Percentiles rank a stretch among this genome's conserved stretches.
phyloP scores from a whole-genome alignment of 2,888 invertebrate genomes.

The Sipha maydis region DNA sequence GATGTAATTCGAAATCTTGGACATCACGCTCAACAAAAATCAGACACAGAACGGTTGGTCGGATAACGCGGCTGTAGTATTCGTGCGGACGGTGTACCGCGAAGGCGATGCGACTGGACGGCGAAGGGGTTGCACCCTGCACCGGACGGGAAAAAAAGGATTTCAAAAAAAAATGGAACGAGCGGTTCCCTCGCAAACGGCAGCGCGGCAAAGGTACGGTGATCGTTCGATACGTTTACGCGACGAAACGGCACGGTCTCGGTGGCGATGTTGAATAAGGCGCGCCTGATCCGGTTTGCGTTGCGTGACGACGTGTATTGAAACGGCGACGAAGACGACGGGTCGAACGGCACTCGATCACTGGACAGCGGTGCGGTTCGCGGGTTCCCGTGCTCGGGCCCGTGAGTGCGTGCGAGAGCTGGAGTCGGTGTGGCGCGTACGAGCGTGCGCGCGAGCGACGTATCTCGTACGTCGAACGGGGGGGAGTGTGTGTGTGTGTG shows the following conservation, averaged over 20 bases:
- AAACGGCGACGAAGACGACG: not conserved
- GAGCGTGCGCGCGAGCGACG: too few relatives aligned
- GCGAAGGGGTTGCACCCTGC: too few relatives aligned
- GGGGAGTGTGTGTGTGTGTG: too few relatives aligned
- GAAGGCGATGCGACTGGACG: too few relatives aligned
- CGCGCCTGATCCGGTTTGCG: not conserved
- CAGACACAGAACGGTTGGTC: too few relatives aligned
- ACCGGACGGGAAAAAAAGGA: not conserved
- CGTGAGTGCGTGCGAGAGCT: not conserved
- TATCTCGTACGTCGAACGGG: too few relatives aligned
- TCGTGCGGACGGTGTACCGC: too few relatives aligned
- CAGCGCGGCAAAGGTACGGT: not conserved
- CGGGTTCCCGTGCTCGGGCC: not conserved
- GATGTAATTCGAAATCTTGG: constrained; percentile 42
- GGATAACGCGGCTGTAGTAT: too few relatives aligned
- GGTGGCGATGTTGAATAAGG: not conserved
- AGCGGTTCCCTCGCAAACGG: not conserved
- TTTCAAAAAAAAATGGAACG: not conserved
- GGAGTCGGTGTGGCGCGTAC: too few relatives aligned
- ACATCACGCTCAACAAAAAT: constrained; percentile 3
- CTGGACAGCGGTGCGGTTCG: not conserved
- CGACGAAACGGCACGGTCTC: too few relatives aligned
- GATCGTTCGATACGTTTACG: too few relatives aligned
- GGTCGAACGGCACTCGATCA: not conserved
- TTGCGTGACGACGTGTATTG: constrained; percentile 5